Percentiles rank a stretch among this genome's conserved stretches.
phyloP scores from a whole-genome alignment of 2,888 invertebrate genomes.

The Nomada fabriciana region DNA sequence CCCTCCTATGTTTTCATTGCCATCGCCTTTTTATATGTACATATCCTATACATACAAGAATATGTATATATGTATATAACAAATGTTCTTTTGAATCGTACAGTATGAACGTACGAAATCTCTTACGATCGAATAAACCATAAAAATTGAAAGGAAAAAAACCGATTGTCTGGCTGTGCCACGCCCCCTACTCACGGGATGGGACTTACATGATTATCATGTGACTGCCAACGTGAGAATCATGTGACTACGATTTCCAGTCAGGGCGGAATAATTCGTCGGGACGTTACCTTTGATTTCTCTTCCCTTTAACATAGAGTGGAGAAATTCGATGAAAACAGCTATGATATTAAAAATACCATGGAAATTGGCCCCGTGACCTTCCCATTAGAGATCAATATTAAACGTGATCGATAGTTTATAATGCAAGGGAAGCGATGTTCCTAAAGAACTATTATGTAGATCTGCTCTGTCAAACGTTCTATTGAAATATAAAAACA shows the following conservation, averaged over 20 bases:
- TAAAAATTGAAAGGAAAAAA: slow-evolving; percentile 38
- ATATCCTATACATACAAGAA: not conserved
- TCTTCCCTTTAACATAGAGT: not conserved
- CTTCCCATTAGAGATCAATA: slow-evolving; percentile 36
- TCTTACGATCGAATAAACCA: not conserved
- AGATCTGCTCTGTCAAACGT: not conserved
- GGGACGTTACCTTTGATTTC: slow-evolving; percentile 8
- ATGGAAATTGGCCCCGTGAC: slow-evolving; percentile 36
- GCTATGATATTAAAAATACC: slow-evolving; percentile 4
- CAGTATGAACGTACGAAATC: not conserved
- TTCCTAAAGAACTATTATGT: slow-evolving; percentile 1
- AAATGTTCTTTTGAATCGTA: not conserved
- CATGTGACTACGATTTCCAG: slow-evolving; percentile 80
- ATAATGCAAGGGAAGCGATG: slow-evolving; percentile 11
- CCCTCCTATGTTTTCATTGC: slow-evolving; percentile 7
- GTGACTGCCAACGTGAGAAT: slow-evolving; percentile 84
- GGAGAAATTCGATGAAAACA: slow-evolving; percentile 19
- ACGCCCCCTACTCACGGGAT: slow-evolving; percentile 79
- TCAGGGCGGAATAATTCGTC: slow-evolving; percentile 67
- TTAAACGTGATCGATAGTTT: slow-evolving; percentile 49
- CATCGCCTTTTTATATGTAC: not conserved
- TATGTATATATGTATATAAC: not conserved
- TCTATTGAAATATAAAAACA: not conserved
- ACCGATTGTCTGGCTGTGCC: slow-evolving; percentile 69
- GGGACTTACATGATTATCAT: slow-evolving; percentile 83